Base-by-base conservation (phyloP, 2,113 vertebrate genomes). In the Gambusia affinis region DNA sequence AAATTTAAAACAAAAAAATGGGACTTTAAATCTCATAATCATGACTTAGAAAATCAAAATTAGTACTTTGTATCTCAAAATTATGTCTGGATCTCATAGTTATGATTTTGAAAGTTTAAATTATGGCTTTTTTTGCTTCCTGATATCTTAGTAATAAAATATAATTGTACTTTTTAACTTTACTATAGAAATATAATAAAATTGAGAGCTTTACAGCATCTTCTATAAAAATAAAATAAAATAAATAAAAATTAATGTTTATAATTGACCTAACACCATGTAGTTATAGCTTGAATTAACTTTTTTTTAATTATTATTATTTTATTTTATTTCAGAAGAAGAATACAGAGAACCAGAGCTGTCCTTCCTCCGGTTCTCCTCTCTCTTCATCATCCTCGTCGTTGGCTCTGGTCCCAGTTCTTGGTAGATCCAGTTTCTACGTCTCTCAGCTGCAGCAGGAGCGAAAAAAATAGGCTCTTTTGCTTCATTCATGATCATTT, bases 401-500 rank as follows among this genome's bases (percentile, higher is more conserved):
- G 19, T 14, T 71, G 2, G 3, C 1, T 73, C 35, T 66, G 62
- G 65, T 24, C 1, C 72, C 85, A 73, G 63, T 78, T 44, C 64
- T 80, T 64, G 69, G 8, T 51, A 57, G 70, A 31, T 76, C 87
- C 74, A 87, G 73, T 64, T 90, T 91, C 84, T 88, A 68, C 72
- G 90, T 91, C 86, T 92, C 89, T 63, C 90, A 91, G 88, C 66
- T 92, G 80, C 86, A 83, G 37, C 60, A 81, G 80, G 27, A 29
- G 39, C 2, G 27, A 8, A 1, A 28, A 10, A 30, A 33, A 2
- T 6, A 57, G 51, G 19, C 51, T 7, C 22, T 3, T 57, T 10
- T 57, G 19, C 51, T 57, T 57, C 17, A 10, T 24, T 57, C 8
- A n/a, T 57, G 24, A 24, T 57, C 22, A 54, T 22, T 24, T 24